Percentiles rank a stretch among this genome's conserved stretches.
These are phyloP conservation scores for Melinaea marsaeus DNA, from an alignment of 2,888 invertebrate species.

Conservation along the genomic window DNA sequence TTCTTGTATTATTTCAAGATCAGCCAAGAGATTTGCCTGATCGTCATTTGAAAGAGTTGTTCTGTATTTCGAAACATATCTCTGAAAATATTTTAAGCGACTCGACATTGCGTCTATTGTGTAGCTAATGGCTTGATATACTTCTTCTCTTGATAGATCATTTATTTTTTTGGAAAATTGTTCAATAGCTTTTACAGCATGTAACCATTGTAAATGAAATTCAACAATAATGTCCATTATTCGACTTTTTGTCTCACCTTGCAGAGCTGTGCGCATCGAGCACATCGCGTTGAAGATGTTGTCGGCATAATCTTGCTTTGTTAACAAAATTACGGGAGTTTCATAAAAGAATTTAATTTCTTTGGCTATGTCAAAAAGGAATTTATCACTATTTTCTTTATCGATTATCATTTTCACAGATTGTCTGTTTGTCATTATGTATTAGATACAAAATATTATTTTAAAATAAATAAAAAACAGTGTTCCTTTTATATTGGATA, in stretches of 20 bases:
- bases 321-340: conserved; percentile 58
- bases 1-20: conserved; percentile 65
- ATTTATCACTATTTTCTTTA: conserved; percentile 37
- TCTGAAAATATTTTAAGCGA: conserved; percentile 57
- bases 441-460: conserved; percentile 2
- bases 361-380: conserved; percentile 60
- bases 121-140: conserved; percentile 54
- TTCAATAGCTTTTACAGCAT: conserved; percentile 57
- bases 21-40: conserved; percentile 49
- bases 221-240: conserved; percentile 57
- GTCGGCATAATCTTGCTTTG: conserved; percentile 60
- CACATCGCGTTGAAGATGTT: conserved; percentile 57
- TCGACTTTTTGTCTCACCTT: conserved; percentile 39
- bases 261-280: conserved; percentile 46
- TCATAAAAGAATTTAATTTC: conserved; percentile 66
- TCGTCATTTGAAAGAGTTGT: conserved; percentile 42
- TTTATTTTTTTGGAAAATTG: conserved; percentile 44
- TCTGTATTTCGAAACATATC: conserved; percentile 51
- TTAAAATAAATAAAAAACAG: background rate
- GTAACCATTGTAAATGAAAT: conserved; percentile 64
- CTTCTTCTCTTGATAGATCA: conserved; percentile 47
- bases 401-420: conserved; percentile 31
- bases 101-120: conserved; percentile 56
- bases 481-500: no score
- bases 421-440: conserved; percentile 24